Conservation (phyloP, 2,888 invertebrate species). For the Pheosia gnoma region DNA sequence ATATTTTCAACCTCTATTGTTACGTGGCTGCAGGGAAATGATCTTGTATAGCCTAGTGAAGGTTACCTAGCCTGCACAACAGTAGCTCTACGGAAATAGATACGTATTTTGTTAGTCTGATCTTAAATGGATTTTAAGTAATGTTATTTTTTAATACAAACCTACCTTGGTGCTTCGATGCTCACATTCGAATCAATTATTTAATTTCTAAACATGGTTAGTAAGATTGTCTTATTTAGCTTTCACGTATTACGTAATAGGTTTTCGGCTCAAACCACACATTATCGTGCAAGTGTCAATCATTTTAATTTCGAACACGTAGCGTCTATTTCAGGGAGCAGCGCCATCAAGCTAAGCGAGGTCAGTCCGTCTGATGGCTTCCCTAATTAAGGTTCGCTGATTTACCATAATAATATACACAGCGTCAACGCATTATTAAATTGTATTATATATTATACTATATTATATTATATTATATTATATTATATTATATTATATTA, state of each 20-base stretch:
- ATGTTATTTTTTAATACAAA: no score
- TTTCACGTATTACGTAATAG: no score
- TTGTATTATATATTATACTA: no score
- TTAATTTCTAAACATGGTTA: no score
- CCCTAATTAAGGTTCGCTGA: conserved; percentile 13
- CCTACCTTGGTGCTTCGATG: no score
- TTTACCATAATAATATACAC: conserved; percentile 8
- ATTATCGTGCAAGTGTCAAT: neutral
- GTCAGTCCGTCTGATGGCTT: conserved; percentile 24
- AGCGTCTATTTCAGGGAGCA: conserved; percentile 12
- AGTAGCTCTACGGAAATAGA: neutral
- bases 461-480: no score
- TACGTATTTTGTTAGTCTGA: neutral
- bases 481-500: no score
- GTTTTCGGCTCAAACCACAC: no score
- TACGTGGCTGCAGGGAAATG: conserved; percentile 8
- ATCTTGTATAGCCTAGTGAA: neutral
- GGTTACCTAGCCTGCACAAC: neutral
- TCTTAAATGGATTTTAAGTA: no score
- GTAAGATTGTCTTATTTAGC: no score
- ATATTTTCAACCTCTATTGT: conserved; percentile 1
- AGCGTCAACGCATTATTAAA: neutral
- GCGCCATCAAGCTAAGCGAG: conserved; percentile 25
- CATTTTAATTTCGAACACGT: conserved; percentile 7
- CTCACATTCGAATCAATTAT: no score